These are phyloP conservation scores for Bucorvus abyssinicus DNA, from an alignment of 2,797 vertebrate species.

Conservation along the genomic window DNA sequence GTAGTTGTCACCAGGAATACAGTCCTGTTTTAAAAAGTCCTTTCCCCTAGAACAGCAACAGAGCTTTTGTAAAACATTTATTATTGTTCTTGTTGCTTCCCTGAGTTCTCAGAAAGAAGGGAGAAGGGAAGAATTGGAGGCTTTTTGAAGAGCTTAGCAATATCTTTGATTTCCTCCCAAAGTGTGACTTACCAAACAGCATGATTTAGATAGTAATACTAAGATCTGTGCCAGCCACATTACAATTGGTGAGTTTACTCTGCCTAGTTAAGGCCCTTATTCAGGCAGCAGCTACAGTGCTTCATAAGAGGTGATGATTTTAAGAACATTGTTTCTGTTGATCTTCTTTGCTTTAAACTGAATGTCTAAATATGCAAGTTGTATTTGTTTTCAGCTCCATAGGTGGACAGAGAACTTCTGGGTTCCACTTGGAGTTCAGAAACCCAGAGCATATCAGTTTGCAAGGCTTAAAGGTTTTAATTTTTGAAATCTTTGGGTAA, in stretches of 20 bases:
- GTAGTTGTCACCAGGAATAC: neutral
- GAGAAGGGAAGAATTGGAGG: neutral
- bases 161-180: conserved; percentile 1
- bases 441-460: neutral
- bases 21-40: neutral
- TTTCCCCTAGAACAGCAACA: neutral
- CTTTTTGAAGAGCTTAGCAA: conserved; percentile 12
- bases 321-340: neutral
- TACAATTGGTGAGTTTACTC: neutral
- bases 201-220: neutral
- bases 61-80: conserved; percentile 3
- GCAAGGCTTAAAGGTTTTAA: neutral
- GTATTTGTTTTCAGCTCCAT: neutral
- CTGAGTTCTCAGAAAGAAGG: neutral
- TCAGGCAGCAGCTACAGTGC: neutral
- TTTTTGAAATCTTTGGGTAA: neutral
- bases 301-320: neutral
- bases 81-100: neutral
- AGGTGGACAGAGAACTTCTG: neutral
- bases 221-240: neutral
- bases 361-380: neutral
- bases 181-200: neutral
- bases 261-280: neutral
- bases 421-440: neutral
- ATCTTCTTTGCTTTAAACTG: neutral